Evolutionary conservation across 2,113 vertebrate genomes (phyloP).

Genomic region (Sinocyclocheilus anshuiensis): DNA sequence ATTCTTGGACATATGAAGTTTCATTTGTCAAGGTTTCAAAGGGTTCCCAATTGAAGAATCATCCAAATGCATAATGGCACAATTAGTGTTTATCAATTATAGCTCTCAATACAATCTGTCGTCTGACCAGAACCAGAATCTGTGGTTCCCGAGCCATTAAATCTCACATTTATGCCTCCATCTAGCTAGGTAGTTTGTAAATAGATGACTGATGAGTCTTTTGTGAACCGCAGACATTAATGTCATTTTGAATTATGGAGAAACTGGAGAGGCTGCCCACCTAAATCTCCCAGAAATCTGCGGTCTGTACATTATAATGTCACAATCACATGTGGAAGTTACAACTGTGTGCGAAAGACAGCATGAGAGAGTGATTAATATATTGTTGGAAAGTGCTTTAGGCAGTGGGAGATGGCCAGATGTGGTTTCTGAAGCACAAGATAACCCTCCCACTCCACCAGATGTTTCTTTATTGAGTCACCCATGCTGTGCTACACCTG

Average conservation of each 20-base stretch:
- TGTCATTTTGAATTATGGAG: slow-evolving; percentile 42
- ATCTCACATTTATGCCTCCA: slow-evolving; percentile 14
- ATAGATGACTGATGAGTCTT: slow-evolving; percentile 39
- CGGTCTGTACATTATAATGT: slow-evolving; percentile 19
- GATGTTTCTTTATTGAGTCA: slow-evolving; percentile 38
- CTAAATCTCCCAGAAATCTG: slow-evolving; percentile 28
- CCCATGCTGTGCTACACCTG: slow-evolving; percentile 9
- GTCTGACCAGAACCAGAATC: slow-evolving; percentile 13
- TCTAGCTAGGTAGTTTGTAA: slow-evolving; percentile 28
- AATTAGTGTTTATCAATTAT: slow-evolving; percentile 17
- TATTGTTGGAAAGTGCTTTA: slow-evolving; percentile 13
- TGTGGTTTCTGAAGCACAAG: slow-evolving; percentile 28
- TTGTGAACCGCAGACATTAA: slow-evolving; percentile 32
- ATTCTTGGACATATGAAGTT: neutral
- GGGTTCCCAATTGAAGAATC: neutral
- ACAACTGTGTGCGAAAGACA: neutral
- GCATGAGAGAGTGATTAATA: slow-evolving; percentile 9
- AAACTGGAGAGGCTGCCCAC: slow-evolving; percentile 22
- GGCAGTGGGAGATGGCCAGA: slow-evolving; percentile 8
- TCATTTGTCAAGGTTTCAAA: neutral
- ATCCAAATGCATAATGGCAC: neutral
- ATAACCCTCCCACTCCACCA: slow-evolving; percentile 19
- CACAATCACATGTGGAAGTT: neutral
- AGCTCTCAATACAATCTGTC: neutral
- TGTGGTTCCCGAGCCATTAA: neutral